These are phyloP conservation scores for Porites cylindrica DNA, from an alignment of 92 coral and sea anemone species.

Conservation along the genomic window DNA sequence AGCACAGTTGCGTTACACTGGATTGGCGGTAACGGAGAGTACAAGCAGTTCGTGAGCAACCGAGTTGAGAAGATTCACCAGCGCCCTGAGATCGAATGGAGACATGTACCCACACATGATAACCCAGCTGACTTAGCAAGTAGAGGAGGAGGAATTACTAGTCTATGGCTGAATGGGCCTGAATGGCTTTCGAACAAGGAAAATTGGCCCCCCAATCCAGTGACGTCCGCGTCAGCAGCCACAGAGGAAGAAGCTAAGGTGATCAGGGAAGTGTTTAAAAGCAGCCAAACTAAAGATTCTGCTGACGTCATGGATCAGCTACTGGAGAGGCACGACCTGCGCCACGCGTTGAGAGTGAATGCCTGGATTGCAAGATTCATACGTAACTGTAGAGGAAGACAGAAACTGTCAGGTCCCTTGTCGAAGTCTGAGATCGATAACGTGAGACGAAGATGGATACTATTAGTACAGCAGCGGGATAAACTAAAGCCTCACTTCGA, in stretches of 20 bases:
- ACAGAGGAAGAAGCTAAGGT: constrained; percentile 17
- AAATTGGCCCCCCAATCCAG: constrained; percentile 46
- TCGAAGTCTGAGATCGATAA: constrained; percentile 18
- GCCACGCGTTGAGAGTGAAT: constrained; percentile 43
- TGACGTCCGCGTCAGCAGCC: background rate
- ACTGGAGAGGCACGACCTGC: constrained; percentile 39
- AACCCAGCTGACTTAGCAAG: constrained; percentile 47
- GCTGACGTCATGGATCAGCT: constrained; percentile 32
- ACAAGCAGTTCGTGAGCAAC: constrained; percentile 35
- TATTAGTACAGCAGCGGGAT: background rate
- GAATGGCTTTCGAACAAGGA: constrained; percentile 36
- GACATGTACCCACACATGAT: constrained; percentile 14
- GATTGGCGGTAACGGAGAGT: constrained; percentile 40
- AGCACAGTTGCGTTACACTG: constrained; percentile 62
- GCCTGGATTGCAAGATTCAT: constrained; percentile 48
- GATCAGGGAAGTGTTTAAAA: background rate
- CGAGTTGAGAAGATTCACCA: constrained; percentile 39
- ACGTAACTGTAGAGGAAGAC: constrained; percentile 31
- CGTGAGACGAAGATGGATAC: constrained; percentile 25
- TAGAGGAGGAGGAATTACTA: constrained; percentile 26
- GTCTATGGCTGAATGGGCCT: constrained; percentile 47
- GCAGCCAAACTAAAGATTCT: constrained; percentile 6
- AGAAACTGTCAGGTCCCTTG: constrained; percentile 27
- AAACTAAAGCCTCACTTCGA: background rate
- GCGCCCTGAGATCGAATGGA: constrained; percentile 36